Evolutionary conservation across 2,113 vertebrate genomes (phyloP).

Genomic region (Poecile atricapillus): DNA sequence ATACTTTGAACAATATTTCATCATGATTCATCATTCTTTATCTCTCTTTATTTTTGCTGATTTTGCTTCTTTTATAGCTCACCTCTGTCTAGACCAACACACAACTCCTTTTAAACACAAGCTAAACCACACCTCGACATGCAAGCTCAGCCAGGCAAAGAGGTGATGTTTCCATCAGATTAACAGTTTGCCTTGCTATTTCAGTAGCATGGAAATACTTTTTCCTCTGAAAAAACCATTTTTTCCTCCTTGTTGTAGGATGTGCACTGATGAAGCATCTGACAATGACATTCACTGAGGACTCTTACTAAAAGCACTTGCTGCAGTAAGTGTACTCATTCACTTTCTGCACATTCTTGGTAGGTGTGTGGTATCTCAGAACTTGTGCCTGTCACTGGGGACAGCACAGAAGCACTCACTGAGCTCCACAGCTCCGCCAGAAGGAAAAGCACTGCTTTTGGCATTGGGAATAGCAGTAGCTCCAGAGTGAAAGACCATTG

Average conservation of each 20-base stretch:
- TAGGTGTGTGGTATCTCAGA: neutral
- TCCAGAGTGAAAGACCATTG: neutral
- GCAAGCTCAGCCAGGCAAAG: neutral
- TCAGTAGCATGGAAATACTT: neutral
- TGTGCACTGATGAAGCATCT: neutral
- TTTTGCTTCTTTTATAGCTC: neutral
- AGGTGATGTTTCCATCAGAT: neutral
- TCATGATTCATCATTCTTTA: neutral
- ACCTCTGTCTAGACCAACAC: neutral
- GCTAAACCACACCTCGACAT: neutral
- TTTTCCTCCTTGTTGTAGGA: neutral
- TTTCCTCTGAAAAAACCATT: neutral
- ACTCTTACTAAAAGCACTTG: slow-evolving; percentile 36
- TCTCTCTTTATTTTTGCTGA: neutral
- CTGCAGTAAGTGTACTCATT: neutral
- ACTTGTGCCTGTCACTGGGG: neutral
- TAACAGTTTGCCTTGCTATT: neutral
- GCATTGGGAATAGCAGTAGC: neutral
- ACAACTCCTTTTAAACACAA: neutral
- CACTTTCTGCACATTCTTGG: neutral
- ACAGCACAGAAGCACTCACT: neutral
- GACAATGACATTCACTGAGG: neutral
- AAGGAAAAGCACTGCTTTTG: neutral
- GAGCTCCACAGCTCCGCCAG: neutral
- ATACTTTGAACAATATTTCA: neutral